Evolutionary conservation across 2,797 vertebrate genomes (phyloP), one percentile per base, ranked within the genome.

Genomic region (Sciurus carolinensis): DNA sequence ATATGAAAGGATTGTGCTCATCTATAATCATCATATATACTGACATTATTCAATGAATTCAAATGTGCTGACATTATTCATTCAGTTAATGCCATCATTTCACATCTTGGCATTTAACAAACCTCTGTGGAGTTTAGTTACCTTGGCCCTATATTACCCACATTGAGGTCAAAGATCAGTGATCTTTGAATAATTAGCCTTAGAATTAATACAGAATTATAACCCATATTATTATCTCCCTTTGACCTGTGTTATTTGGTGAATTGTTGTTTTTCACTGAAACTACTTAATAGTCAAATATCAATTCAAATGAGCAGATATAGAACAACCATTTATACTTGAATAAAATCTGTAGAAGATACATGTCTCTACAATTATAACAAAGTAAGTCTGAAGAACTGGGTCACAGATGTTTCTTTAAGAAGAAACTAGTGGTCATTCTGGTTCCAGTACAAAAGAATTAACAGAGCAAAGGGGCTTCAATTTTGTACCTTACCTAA

Each of bases 381-480:
- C 12, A 66, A 95, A 96, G 64, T 0, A 85, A 85, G 73, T 77
- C 7, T 80, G n/a, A 57, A 92, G 76, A 92, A 95, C 9, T 52
- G 47, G 50, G 47, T 92, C 88, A 79, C 6, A 64, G 67, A 20
- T 42, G 36, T 88, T 86, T 87, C 44, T 89, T 22, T 87, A 75
- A 75, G 52, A n/a, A 94, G 30, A 96, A 79, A 73, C 42, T 69
- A 67, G 44, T 85, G 67, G 73, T 90, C 84, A 87, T 59, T 95
- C 22, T 80, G 50, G 39, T 94, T 96, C 44, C n/a, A 87, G 33
- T 42, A 36, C 54, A 75, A 95, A 92, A 92, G 22, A 75, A 92
- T 71, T 85, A 52, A 20, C 28, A 81, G 76, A 50, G 5, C 10
- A 85, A 8, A 87, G 33, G 44, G 22, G 13, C 30, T 94, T 76